Evolutionary conservation across 2,113 vertebrate species (phyloP), one percentile per base, ranked within the genome.

Genomic region (Corythornis cristatus): DNA sequence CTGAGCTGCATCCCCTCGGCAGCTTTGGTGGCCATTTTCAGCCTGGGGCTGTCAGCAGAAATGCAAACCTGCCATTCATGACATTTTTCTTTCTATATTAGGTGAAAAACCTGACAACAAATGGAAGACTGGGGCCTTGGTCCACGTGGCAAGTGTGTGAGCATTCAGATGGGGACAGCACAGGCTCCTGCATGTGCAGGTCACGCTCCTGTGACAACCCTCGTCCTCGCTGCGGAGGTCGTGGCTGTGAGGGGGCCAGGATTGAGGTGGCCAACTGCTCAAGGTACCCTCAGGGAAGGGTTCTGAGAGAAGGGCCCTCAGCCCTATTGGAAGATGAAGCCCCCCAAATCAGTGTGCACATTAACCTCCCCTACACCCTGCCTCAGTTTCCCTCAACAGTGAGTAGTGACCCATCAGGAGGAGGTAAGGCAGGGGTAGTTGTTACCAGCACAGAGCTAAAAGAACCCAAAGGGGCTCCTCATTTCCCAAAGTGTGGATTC

Each of bases 221-320:
- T 5, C 93, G 87, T 35, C 99, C 99, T 60, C 98, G 97, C 72
- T 99, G 99, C 11, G 99, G 99, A 56, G 99, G 99, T 62, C 98
- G 95, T 3, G 91, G 94, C 88, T 99, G 99, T 12, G 97, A 98
- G 73, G 99, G 99, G 28, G 96, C 98, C 81, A 98, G 98, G 86
- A 99, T 99, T 19, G 98, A 99, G 88, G 98, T 99, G 0, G 98
- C 99, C 96, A 99, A 99, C 97, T 99, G 99, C 84, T 99, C 99
- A 22, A 99, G 99, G 99, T 99, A 97, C 62, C 35, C 35, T 13
- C 12, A 62, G 76, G 42, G 54, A 66, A 18, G 18, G n/a, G 7
- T 42, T 72, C 74, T 61, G 15, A 50, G 11, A 8, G 1, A 79
- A 37, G 17, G 28, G 9, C 14, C 11, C 64, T 71, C 58, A 73